Conservation (phyloP, 1,140 invertebrate genomes). For the Helicoverpa armigera region DNA sequence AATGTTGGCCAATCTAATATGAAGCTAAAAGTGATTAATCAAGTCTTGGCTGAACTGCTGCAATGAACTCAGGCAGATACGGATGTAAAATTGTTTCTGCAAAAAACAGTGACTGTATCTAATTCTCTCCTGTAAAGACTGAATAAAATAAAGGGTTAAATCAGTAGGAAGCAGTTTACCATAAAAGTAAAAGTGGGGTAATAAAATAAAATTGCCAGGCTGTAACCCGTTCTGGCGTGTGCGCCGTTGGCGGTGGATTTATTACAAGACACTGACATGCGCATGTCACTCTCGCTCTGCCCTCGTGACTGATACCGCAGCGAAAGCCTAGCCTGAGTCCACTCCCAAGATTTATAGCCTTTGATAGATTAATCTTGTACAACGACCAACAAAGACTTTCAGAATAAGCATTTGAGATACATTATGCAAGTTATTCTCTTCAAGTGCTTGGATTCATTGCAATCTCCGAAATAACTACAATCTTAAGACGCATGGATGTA, state of each 20-base stretch:
- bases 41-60: background rate
- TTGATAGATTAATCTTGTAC: background rate
- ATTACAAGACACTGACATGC: conserved; percentile 55
- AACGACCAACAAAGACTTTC: background rate
- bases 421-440: too few relatives aligned
- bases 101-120: background rate
- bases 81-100: too few relatives aligned
- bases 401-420: too few relatives aligned
- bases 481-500: too few relatives aligned
- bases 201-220: conserved; percentile 73
- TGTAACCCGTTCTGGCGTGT: conserved; percentile 61
- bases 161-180: conserved; percentile 37
- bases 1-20: conserved; percentile 30
- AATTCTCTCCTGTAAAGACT: conserved; percentile 5
- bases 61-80: too few relatives aligned
- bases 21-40: conserved; percentile 18
- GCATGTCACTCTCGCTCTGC: conserved; percentile 55
- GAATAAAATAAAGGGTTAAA: conserved; percentile 38
- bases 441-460: too few relatives aligned
- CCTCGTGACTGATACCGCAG: background rate
- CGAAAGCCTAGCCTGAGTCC: conserved; percentile 9
- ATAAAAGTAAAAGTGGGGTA: conserved; percentile 76
- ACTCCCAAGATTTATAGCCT: conserved; percentile 20
- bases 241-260: conserved; percentile 60
- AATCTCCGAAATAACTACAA: too few relatives aligned